Percentiles rank a stretch among this genome's conserved stretches.
These are phyloP conservation scores for Baryphthengus martii DNA, from an alignment of 2,113 vertebrate genomes.

Conservation along the genomic window DNA sequence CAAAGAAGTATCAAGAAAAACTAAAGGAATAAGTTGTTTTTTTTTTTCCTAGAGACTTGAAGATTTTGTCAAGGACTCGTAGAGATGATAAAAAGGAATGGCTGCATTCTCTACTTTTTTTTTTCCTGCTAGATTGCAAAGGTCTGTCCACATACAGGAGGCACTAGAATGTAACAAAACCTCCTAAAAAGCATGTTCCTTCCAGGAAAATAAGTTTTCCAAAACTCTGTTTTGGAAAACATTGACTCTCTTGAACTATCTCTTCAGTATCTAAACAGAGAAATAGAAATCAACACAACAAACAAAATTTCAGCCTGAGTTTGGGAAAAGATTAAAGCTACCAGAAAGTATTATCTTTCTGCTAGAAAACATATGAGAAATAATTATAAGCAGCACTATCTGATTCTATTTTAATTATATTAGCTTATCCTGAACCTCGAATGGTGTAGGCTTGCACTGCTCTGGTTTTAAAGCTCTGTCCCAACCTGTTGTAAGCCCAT, in stretches of 20 bases:
- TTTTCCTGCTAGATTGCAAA: neutral
- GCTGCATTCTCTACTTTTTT: neutral
- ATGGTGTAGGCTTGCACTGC: neutral
- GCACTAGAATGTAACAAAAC: neutral
- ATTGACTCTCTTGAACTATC: neutral
- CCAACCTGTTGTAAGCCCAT: neutral
- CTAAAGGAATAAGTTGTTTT: neutral
- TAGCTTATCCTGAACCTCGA: neutral
- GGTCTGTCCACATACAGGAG: neutral
- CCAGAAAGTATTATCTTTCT: neutral
- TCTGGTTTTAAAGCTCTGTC: neutral
- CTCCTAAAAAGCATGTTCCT: fast-evolving
- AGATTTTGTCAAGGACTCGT: neutral
- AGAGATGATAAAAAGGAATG: neutral
- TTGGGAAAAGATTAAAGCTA: neutral
- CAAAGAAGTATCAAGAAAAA: neutral
- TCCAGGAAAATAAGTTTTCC: fast-evolving
- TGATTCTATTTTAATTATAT: conserved; percentile 20
- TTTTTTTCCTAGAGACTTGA: neutral
- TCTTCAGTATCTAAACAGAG: neutral
- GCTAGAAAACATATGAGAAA: neutral
- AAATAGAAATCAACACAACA: neutral
- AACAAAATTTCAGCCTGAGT: neutral
- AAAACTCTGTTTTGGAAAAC: neutral
- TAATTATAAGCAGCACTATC: neutral